Conservation (phyloP, 2,797 vertebrate genomes). For the Parotocinclus haroldoi region DNA sequence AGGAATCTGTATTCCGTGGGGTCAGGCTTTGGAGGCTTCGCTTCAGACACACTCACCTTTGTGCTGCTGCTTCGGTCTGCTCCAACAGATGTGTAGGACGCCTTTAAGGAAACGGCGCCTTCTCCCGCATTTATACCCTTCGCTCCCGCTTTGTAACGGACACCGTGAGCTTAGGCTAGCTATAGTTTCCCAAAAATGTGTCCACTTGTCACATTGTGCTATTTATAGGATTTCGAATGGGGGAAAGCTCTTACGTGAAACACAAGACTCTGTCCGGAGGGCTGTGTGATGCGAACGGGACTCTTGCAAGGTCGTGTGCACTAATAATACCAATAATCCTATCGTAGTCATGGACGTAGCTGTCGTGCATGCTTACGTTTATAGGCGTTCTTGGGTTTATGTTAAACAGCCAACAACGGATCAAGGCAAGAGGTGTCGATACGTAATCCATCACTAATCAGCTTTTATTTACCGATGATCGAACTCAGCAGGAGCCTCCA, state of each 20-base stretch:
- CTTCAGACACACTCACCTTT: slow-evolving; percentile 54
- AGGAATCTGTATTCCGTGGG: not conserved
- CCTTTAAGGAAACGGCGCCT: slow-evolving; percentile 17
- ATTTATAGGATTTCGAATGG: slow-evolving; percentile 57
- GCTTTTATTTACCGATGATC: too few species aligned
- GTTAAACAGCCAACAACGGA: too few species aligned
- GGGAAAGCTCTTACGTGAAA: slow-evolving; percentile 46
- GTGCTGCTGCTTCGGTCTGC: slow-evolving; percentile 43
- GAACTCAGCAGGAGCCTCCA: too few species aligned
- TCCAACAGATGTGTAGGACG: slow-evolving; percentile 43
- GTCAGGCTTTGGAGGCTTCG: not conserved
- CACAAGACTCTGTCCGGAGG: slow-evolving; percentile 38
- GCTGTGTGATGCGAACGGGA: not conserved
- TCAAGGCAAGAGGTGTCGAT: too few species aligned
- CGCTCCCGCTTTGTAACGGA: slow-evolving; percentile 46
- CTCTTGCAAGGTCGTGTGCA: too few species aligned
- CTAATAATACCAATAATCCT: too few species aligned
- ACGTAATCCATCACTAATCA: too few species aligned
- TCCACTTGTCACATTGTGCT: slow-evolving; percentile 58
- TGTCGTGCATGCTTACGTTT: too few species aligned
- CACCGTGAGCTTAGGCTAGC: slow-evolving; percentile 54
- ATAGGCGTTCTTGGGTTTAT: too few species aligned
- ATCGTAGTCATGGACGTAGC: too few species aligned
- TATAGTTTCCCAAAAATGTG: slow-evolving; percentile 59
- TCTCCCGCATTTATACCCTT: slow-evolving; percentile 49